phyloP scores from a whole-genome alignment of 2,113 vertebrate species.

The Rostratula benghalensis region DNA sequence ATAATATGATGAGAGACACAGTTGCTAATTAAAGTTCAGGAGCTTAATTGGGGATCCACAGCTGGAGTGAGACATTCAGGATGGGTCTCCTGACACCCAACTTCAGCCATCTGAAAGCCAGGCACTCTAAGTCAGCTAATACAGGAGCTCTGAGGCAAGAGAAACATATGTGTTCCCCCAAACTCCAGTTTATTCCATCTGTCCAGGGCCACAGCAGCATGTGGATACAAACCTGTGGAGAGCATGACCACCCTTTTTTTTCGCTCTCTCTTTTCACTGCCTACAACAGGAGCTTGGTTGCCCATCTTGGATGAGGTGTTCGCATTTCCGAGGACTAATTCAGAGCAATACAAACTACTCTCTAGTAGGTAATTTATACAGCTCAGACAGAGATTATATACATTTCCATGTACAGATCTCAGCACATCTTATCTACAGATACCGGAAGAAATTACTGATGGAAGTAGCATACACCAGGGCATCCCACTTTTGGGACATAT shows the following conservation, averaged over 20 bases:
- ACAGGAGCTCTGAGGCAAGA: not conserved
- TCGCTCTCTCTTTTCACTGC: not conserved
- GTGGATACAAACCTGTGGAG: not conserved
- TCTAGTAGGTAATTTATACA: not conserved
- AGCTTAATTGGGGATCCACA: not conserved
- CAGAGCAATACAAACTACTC: not conserved
- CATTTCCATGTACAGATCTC: not conserved
- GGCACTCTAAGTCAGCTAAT: not conserved
- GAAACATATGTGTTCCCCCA: not conserved
- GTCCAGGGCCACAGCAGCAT: not conserved
- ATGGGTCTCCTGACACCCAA: not conserved
- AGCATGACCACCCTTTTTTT: fast-evolving
- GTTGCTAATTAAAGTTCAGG: not conserved
- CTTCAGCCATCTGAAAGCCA: not conserved
- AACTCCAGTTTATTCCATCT: not conserved
- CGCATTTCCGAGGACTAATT: not conserved
- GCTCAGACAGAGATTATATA: not conserved
- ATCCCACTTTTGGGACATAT: not conserved
- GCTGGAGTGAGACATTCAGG: not conserved
- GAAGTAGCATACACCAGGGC: not conserved
- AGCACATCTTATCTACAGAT: not conserved
- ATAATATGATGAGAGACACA: not conserved
- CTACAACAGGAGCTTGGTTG: not conserved
- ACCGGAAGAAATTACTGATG: not conserved
- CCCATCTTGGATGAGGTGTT: not conserved